Base-by-base conservation (phyloP, 2,113 vertebrate genomes). In the Labeo catla region DNA sequence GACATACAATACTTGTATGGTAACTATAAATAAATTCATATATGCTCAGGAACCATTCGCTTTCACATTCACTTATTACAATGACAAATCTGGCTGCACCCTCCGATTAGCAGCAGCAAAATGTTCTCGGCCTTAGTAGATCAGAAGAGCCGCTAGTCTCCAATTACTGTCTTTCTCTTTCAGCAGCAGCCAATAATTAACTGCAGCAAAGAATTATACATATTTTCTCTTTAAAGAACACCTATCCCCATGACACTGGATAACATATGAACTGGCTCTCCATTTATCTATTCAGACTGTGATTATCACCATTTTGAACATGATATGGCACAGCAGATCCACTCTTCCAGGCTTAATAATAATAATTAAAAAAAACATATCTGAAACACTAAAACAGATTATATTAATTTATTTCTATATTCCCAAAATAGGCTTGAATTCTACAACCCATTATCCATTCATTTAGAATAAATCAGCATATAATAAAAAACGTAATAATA, bases 161-260 rank as follows among this genome's bases (percentile, higher is more conserved):
- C 89, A 93, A 90, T 91, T 92, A 91, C 79, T 76, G 80, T 91
- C 89, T 87, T 82, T 89, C 85, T 87, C 77, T 85, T 59, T 86
- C 86, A 86, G 88, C 43, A 87, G 79, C 74, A 87, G 88, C 85
- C 43, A 82, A 84, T 90, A 91, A 92, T 91, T 89, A 91, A 86
- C 76, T 68, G 59, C 81, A 82, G 84, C 83, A 91, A 87, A 87
- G 84, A 88, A 90, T 85, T 87, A 86, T 89, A 87, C 84, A 88
- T 88, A 86, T 91, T 92, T 92, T 81, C 90, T 47, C 65, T 87
- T 91, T 89, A 89, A 90, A 91, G 87, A 81, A 92, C 88, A 92
- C 54, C 79, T 89, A 74, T 86, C 65, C 72, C 78, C 87, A 76
- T 54, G 87, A 86, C 86, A 88, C 43, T 76, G 36, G n/a, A 21